These are phyloP conservation scores for Charaxes varanes DNA, from an alignment of 1,140 invertebrate species.

Conservation along the genomic window DNA sequence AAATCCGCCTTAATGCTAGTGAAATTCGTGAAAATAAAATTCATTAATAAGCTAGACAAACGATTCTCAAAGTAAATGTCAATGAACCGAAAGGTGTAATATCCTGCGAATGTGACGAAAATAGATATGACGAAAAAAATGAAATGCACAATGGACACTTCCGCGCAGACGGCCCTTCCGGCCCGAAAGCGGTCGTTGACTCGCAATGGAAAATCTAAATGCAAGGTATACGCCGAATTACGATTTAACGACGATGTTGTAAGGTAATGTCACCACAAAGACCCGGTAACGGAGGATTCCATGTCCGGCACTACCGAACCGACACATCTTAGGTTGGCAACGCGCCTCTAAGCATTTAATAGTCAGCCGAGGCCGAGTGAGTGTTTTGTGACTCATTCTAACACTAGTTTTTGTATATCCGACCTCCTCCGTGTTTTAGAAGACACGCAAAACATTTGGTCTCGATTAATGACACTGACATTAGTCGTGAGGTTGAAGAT, in stretches of 20 bases:
- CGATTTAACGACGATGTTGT: conserved; percentile 26
- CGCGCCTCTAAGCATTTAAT: too few species aligned
- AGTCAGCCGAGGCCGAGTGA: too few species aligned
- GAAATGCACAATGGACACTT: conserved; percentile 31
- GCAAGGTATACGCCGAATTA: conserved; percentile 27
- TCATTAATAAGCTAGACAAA: conserved; percentile 18
- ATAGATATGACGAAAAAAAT: conserved; percentile 29
- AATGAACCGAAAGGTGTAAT: conserved; percentile 17
- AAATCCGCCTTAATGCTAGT: neutral
- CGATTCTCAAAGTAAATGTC: conserved; percentile 15
- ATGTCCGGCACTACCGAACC: too few species aligned
- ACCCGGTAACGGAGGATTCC: too few species aligned
- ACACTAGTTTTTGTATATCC: too few species aligned
- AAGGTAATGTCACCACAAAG: conserved; percentile 11
- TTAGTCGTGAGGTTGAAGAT: too few species aligned
- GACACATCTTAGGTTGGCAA: too few species aligned
- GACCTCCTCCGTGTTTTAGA: too few species aligned
- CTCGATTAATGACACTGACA: too few species aligned
- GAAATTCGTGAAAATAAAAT: neutral
- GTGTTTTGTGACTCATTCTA: too few species aligned
- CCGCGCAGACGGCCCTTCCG: conserved; percentile 27
- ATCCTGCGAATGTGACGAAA: conserved; percentile 32
- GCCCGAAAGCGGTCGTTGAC: conserved; percentile 24
- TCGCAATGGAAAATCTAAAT: conserved; percentile 24
- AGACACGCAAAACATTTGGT: too few species aligned